phyloP scores from a whole-genome alignment of 2,888 invertebrate genomes.

The Emmelina monodactyla region DNA sequence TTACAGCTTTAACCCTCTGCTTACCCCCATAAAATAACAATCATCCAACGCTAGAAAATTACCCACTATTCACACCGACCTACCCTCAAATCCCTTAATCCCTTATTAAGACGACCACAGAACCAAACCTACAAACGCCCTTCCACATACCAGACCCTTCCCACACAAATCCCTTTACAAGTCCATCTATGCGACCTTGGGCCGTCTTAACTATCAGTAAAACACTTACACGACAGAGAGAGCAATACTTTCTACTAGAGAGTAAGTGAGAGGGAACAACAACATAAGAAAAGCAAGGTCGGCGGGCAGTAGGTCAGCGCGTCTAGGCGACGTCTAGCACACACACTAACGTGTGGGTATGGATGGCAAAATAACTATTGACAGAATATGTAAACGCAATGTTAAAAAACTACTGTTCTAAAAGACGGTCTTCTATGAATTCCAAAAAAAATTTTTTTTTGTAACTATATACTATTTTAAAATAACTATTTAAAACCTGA shows the following conservation, averaged over 20 bases:
- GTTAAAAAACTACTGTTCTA: too few relatives aligned
- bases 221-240: conserved; percentile 33
- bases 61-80: neutral
- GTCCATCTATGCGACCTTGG: neutral
- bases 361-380: conserved; percentile 25
- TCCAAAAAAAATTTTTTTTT: too few relatives aligned
- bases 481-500: too few relatives aligned
- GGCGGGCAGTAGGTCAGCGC: conserved; percentile 58
- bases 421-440: too few relatives aligned
- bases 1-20: too few relatives aligned
- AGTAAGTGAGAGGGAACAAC: conserved; percentile 35
- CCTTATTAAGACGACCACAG: neutral
- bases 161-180: neutral
- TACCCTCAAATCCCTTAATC: neutral
- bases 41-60: neutral
- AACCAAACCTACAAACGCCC: neutral
- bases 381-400: too few relatives aligned
- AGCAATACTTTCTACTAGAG: conserved; percentile 19
- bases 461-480: too few relatives aligned
- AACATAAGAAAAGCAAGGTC: conserved; percentile 64
- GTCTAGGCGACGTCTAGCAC: conserved; percentile 62
- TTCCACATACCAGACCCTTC: neutral
- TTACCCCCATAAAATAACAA: too few relatives aligned
- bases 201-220: conserved; percentile 39
- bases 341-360: conserved; percentile 36